Evolutionary conservation across 2,113 vertebrate species (phyloP).

Genomic region (Eonycteris spelaea): DNA sequence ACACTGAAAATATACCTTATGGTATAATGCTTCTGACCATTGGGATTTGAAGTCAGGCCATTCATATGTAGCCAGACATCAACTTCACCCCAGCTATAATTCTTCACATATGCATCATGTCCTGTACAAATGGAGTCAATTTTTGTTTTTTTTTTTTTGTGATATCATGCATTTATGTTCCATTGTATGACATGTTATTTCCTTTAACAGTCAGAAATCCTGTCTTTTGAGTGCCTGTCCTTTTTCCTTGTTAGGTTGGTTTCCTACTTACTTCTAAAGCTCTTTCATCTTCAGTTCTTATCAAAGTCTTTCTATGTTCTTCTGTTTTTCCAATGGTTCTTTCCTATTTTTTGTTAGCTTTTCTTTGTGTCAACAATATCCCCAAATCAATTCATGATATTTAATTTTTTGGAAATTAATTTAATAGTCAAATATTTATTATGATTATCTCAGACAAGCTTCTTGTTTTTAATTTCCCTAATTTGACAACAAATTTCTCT

Average conservation of each 20-base stretch:
- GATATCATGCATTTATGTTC: neutral
- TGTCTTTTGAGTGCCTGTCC: neutral
- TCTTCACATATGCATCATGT: neutral
- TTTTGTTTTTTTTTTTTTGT: too few relatives aligned
- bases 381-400: neutral
- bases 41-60: neutral
- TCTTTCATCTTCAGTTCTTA: slow-evolving; percentile 5
- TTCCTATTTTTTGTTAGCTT: neutral
- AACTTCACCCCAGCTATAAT: neutral
- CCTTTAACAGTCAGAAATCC: neutral
- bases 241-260: neutral
- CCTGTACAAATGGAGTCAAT: neutral
- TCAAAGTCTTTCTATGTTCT: slow-evolving; percentile 5
- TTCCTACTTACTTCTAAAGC: slow-evolving; percentile 4
- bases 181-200: neutral
- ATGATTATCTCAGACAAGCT: neutral
- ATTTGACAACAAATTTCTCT: neutral
- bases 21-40: neutral
- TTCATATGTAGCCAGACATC: neutral
- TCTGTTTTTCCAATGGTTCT: neutral
- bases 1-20: neutral
- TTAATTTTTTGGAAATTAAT: neutral
- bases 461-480: neutral
- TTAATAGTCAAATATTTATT: neutral
- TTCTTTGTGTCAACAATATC: neutral